Conservation (phyloP, 2,888 invertebrate species). For the Pollenia amentaria region DNA sequence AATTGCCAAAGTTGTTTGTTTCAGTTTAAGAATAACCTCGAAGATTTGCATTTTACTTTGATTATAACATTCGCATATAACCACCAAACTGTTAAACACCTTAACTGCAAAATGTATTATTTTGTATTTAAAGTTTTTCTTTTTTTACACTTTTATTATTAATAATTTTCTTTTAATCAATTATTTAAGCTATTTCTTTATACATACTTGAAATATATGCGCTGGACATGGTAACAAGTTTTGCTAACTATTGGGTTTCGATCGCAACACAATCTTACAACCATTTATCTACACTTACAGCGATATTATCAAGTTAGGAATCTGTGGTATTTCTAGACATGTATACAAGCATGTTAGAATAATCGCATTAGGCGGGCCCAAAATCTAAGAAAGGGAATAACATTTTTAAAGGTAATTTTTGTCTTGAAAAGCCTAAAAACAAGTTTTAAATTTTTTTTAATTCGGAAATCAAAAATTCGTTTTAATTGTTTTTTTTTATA, state of each 20-base stretch:
- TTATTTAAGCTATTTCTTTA: conserved; percentile 2
- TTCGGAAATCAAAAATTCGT: no score
- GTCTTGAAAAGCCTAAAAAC: no score
- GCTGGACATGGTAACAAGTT: conserved; percentile 14
- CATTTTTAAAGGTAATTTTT: no score
- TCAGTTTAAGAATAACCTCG: not conserved
- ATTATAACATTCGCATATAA: not conserved
- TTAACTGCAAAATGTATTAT: no score
- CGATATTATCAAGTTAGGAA: conserved; percentile 7
- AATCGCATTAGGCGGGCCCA: not conserved
- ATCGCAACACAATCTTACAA: conserved; percentile 5
- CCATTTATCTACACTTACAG: conserved; percentile 7
- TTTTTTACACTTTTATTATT: not conserved
- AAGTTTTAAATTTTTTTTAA: no score
- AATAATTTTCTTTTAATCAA: conserved; percentile 9
- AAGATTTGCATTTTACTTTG: not conserved
- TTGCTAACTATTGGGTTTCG: not conserved
- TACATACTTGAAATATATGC: not conserved
- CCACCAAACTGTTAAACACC: no score
- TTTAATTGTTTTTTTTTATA: no score
- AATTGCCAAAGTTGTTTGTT: no score
- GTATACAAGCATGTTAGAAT: not conserved
- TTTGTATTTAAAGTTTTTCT: no score
- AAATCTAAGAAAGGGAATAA: not conserved
- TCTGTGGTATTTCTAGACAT: not conserved